Evolutionary conservation across 2,888 invertebrate species (phyloP), one percentile per base, ranked within the genome.

Genomic region (Xestia xanthographa): DNA sequence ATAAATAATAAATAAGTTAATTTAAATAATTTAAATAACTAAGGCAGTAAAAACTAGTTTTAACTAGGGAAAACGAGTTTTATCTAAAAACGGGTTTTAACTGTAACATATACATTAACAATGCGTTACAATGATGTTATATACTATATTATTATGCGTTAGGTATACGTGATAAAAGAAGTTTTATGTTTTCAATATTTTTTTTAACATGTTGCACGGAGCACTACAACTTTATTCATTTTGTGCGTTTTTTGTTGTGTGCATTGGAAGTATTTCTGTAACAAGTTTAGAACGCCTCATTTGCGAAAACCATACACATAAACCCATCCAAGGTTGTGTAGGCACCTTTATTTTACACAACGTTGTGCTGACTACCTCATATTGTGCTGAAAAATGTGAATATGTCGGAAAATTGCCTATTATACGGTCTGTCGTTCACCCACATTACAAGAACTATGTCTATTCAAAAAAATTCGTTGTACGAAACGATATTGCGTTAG

Each of bases 321-420:
- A 83, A 29, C 58, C 84, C 0, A 75, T 85, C 5, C 85, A 86
- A 63, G 91, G 91, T 82, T 95, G 94, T 74, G 70, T 93, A 34
- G 95, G 94, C 11, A 92, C 92, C 22, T 84, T 90, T 38, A 87
- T 95, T 74, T 85, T 87, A 48, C 87, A 90, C 1, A 89, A 90
- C 66, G 84, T 92, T 53, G 86, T 92, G 11, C 66, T 95, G 62
- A 93, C 94, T 17, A 93, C 93, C 0, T 86, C 90, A 5, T 88
- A 80, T 75, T 95, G 95, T 77, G 93, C 94, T n/a, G 72, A 87
- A 77, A 86, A 86, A 5, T 95, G 94, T 85, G 79, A 90, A 63
- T 86, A 69, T 14, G 82, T 92, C 12, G 84, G 78, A 48, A 81
- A 70, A 14, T 71, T 76, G 22, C 70, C 83, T 14, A 89, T 90